Base-by-base conservation (phyloP, 2,888 invertebrate species). In the Patella caerulea region DNA sequence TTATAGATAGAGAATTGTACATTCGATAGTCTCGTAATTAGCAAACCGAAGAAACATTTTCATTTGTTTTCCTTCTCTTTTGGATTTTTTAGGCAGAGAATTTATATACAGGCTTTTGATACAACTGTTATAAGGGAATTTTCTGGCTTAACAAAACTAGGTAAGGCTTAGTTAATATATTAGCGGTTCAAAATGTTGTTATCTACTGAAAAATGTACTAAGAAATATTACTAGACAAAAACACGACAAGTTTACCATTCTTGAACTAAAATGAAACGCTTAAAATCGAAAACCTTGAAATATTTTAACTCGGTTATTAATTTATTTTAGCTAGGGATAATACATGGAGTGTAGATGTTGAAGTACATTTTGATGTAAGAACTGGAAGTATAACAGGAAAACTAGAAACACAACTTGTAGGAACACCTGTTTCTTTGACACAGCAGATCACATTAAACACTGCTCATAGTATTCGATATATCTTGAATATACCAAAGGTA, bases 91-190 rank as follows among this genome's bases (percentile, higher is more conserved):
- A 95, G 95, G 95, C 95, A 95, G 92, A 91, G 94, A 12, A 94
- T 95, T 0, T 93, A 92, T 78, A 91, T 96, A 65, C 94, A 95
- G 90, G 94, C 94, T 69, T 95, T 94, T 88, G 93, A 95, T 83
- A 92, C 93, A 0, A 93, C 94, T 2, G 92, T 94, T 4, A 94
- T 96, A 77, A 93, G 94, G 82, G 94, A 95, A 82, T 91, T 95
- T 0, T 94, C 93, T n/a, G 93, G 86, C 17, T 82, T 84, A 75
- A 83, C 85, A 29, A 72, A 55, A 1, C 80, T 83, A 84, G 84
- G 87, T 88, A 83, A 78, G 81, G 7, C 9, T 7, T 45, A 1
- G 9, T 45, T 45, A 45, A 7, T 45, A 9, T 1, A 45, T 1
- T 45, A 45, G 9, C 7, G 1, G 9, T 45, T 45, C 45, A 45